Evolutionary conservation across 2,797 vertebrate species (phyloP).

Genomic region (Chelmon rostratus): DNA sequence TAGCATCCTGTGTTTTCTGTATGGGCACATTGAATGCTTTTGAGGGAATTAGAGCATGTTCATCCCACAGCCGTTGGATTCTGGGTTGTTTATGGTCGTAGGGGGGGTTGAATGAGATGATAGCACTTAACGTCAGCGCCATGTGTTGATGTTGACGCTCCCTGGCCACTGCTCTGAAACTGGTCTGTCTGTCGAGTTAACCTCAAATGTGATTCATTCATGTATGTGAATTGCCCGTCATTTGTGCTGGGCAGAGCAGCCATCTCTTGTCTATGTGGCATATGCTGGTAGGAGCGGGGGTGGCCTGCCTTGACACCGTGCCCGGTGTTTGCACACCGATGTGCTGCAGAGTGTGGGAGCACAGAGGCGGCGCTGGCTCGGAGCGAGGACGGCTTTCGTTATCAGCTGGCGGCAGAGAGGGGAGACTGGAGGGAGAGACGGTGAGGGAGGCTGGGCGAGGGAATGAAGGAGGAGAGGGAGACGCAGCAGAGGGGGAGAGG

Average conservation of each 20-base stretch:
- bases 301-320: constrained; percentile 48
- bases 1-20: constrained; percentile 27
- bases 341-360: constrained; percentile 36
- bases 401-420: constrained; percentile 41
- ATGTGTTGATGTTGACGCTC: constrained; percentile 33
- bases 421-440: constrained; percentile 1
- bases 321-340: constrained; percentile 66
- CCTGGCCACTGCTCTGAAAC: background rate
- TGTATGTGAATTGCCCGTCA: constrained; percentile 22
- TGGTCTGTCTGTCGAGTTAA: constrained; percentile 17
- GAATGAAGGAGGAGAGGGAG: background rate
- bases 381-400: constrained; percentile 33
- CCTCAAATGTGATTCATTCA: constrained; percentile 28
- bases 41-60: constrained; percentile 73
- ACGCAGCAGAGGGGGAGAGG: background rate
- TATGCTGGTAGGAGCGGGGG: constrained; percentile 55
- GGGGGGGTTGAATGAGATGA: constrained; percentile 1
- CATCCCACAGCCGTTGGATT: constrained; percentile 48
- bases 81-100: constrained; percentile 26
- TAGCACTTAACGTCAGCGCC: constrained; percentile 37
- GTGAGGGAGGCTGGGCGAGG: constrained; percentile 24
- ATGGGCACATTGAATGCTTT: constrained; percentile 35
- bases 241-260: constrained; percentile 16
- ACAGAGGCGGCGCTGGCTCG: constrained; percentile 45
- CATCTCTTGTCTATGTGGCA: constrained; percentile 43